These are phyloP conservation scores for Lycopodina hypogea DNA, from an alignment of 37 sponge, comb jelly and placozoan genomes.

Conservation along the genomic window DNA sequence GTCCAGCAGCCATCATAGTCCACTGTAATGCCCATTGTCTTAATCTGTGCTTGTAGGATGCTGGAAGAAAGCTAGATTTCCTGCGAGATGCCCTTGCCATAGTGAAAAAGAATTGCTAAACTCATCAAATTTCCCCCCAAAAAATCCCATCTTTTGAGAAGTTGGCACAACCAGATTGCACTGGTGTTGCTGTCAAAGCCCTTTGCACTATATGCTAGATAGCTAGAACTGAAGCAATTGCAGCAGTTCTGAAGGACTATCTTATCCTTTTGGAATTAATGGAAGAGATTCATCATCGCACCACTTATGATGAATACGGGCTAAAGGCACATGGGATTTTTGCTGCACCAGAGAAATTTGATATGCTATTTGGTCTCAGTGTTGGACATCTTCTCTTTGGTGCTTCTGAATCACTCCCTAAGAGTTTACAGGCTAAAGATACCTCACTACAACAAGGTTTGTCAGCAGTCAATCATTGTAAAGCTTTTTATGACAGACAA, in stretches of 20 bases:
- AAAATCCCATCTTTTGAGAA: conserved; percentile 26
- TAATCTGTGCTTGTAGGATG: conserved; percentile 66
- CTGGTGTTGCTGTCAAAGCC: conserved; percentile 20
- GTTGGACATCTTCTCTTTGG: conserved; percentile 51
- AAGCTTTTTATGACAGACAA: background rate
- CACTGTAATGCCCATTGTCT: conserved; percentile 62
- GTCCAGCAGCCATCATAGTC: conserved; percentile 48
- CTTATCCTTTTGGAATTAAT: conserved; percentile 35
- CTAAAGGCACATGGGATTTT: conserved; percentile 55
- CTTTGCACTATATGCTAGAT: conserved; percentile 71
- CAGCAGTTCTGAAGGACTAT: conserved; percentile 55
- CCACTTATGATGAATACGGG: conserved; percentile 60
- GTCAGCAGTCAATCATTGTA: conserved; percentile 35
- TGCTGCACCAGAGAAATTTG: conserved; percentile 47
- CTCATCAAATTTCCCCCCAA: conserved; percentile 59
- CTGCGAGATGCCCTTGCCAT: conserved; percentile 48
- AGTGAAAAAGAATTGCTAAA: conserved; percentile 49
- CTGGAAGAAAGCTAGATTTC: conserved; percentile 22
- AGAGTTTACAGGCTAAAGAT: conserved; percentile 50
- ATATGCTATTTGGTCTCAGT: conserved; percentile 51
- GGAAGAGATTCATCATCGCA: conserved; percentile 39
- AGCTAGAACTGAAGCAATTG: conserved; percentile 54
- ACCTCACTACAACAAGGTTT: conserved; percentile 40
- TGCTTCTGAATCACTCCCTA: conserved; percentile 55
- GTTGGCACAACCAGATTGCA: conserved; percentile 14